Evolutionary conservation across 2,113 vertebrate genomes (phyloP).

Genomic region (Heterotilapia buettikoferi): DNA sequence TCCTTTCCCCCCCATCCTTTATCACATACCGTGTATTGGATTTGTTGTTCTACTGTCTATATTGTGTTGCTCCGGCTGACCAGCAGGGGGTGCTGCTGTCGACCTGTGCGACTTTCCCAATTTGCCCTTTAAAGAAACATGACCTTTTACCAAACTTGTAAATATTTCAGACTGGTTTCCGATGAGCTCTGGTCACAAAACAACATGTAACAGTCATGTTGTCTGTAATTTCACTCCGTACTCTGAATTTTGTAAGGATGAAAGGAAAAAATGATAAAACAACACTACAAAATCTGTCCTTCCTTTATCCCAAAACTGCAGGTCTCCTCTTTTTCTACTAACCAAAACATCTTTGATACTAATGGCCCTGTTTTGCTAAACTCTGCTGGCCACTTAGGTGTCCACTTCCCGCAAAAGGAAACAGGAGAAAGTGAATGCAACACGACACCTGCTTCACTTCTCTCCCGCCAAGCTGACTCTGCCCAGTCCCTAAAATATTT

Average conservation of each 20-base stretch:
- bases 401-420: conserved; percentile 2
- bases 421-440: conserved; percentile 58
- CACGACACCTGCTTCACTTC: conserved; percentile 16
- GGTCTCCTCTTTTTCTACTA: conserved; percentile 20
- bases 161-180: conserved; percentile 36
- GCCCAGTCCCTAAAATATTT: conserved; percentile 60
- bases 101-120: conserved; percentile 1
- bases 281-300: neutral
- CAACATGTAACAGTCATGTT: neutral
- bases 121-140: conserved; percentile 25
- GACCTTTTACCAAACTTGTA: conserved; percentile 37
- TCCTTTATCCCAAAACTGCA: neutral
- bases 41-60: neutral
- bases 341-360: conserved; percentile 37
- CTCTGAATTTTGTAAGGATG: neutral
- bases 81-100: conserved; percentile 39
- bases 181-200: neutral
- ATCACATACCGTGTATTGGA: neutral
- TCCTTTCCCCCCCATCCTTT: neutral
- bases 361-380: conserved; percentile 1
- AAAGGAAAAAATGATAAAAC: neutral
- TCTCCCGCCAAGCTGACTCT: neutral
- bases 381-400: neutral
- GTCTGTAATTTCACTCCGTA: neutral
- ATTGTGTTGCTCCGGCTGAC: conserved; percentile 8